phyloP scores from a whole-genome alignment of 2,797 vertebrate species.

The Squalus acanthias region DNA sequence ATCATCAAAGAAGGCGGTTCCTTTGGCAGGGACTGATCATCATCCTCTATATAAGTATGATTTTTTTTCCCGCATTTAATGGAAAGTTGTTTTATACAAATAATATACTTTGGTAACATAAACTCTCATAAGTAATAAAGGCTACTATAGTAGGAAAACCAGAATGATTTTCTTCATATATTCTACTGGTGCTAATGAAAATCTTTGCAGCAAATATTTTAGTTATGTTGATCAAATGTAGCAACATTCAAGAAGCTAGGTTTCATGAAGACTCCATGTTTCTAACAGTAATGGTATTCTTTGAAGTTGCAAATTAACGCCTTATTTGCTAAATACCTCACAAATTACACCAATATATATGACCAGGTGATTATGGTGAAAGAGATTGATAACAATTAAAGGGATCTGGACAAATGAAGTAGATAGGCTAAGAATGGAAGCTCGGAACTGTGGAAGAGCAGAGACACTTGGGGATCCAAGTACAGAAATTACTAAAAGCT shows the following conservation, averaged over 20 bases:
- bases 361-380: not conserved
- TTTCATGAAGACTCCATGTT: not conserved
- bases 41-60: not conserved
- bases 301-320: not conserved
- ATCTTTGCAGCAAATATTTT: not conserved
- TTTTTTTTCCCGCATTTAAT: not conserved
- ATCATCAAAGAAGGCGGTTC: conserved; percentile 44
- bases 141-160: not conserved
- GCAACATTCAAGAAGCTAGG: not conserved
- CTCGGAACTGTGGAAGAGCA: not conserved
- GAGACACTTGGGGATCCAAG: not conserved
- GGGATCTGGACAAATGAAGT: not conserved
- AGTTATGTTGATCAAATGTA: not conserved
- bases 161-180: not conserved
- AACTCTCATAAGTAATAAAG: not conserved
- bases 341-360: not conserved
- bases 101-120: not conserved
- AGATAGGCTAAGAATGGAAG: not conserved
- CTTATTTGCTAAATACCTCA: not conserved
- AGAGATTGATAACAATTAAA: not conserved
- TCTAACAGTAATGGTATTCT: not conserved
- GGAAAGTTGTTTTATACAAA: not conserved
- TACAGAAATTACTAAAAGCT: not conserved
- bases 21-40: conserved; percentile 45
- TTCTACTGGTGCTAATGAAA: not conserved